phyloP scores from a whole-genome alignment of 2,797 vertebrate species.

The Acipenser transmontanus region DNA sequence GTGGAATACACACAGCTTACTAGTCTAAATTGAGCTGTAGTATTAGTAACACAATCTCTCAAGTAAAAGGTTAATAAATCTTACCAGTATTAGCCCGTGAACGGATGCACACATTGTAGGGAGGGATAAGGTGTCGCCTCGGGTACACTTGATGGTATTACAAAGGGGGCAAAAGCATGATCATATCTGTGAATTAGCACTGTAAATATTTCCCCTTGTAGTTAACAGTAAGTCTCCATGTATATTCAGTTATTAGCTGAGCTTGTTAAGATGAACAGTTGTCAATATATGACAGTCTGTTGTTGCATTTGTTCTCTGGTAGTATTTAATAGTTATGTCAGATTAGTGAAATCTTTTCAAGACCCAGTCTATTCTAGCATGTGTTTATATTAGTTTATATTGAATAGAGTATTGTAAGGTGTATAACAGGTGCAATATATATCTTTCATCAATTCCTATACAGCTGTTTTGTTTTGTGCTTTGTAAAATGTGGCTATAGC shows the following conservation, averaged over 20 bases:
- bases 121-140: constrained; percentile 31
- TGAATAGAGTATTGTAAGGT: too few species aligned
- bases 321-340: constrained; percentile 23
- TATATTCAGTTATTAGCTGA: constrained; percentile 36
- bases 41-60: constrained; percentile 40
- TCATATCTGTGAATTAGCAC: constrained; percentile 32
- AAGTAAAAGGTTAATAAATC: constrained; percentile 52
- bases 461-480: constrained; percentile 22
- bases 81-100: constrained; percentile 26
- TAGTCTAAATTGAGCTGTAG: constrained; percentile 32
- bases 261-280: constrained; percentile 50
- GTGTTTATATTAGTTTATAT: background rate
- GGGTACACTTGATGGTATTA: constrained; percentile 31
- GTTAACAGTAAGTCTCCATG: constrained; percentile 36
- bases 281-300: constrained; percentile 33
- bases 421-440: too few species aligned
- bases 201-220: constrained; percentile 30
- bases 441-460: constrained; percentile 21
- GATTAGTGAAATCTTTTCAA: constrained; percentile 22
- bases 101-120: constrained; percentile 29
- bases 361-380: constrained; percentile 26
- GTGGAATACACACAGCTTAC: constrained; percentile 20
- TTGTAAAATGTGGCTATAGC: constrained; percentile 36
- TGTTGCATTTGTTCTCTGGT: constrained; percentile 32
- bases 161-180: constrained; percentile 27